Evolutionary conservation across 2,888 invertebrate genomes (phyloP).

Genomic region (Cryptosula pallasiana): DNA sequence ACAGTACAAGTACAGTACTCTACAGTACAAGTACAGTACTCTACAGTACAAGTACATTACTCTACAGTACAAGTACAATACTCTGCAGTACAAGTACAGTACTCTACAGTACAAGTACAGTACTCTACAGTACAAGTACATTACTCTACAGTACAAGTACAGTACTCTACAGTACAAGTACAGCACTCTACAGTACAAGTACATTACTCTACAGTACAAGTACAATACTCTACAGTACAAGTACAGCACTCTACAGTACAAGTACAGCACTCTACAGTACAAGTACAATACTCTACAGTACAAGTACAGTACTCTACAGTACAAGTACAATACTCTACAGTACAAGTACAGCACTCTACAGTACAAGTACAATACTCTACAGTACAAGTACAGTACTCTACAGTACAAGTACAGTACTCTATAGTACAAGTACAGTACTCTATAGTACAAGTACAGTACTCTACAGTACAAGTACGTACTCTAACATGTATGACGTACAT

Average conservation of each 20-base stretch:
- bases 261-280: too few relatives aligned
- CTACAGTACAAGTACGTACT: too few relatives aligned
- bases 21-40: slow-evolving; percentile 38
- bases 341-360: too few relatives aligned
- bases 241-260: too few relatives aligned
- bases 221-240: slow-evolving; percentile 40
- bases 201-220: slow-evolving; percentile 25
- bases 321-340: slow-evolving; percentile 42
- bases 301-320: neutral
- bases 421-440: slow-evolving; percentile 40
- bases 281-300: slow-evolving; percentile 41
- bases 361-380: too few relatives aligned
- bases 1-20: slow-evolving; percentile 25
- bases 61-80: slow-evolving; percentile 34
- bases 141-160: slow-evolving; percentile 30
- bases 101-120: slow-evolving; percentile 33
- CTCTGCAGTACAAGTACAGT: slow-evolving; percentile 34
- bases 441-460: slow-evolving; percentile 29
- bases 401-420: slow-evolving; percentile 23
- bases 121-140: slow-evolving; percentile 35
- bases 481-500: too few relatives aligned
- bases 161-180: slow-evolving; percentile 37
- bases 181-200: too few relatives aligned
- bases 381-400: slow-evolving; percentile 39
- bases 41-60: slow-evolving; percentile 31